Conservation (phyloP, 1,140 invertebrate genomes). For the Danaus plexippus region DNA sequence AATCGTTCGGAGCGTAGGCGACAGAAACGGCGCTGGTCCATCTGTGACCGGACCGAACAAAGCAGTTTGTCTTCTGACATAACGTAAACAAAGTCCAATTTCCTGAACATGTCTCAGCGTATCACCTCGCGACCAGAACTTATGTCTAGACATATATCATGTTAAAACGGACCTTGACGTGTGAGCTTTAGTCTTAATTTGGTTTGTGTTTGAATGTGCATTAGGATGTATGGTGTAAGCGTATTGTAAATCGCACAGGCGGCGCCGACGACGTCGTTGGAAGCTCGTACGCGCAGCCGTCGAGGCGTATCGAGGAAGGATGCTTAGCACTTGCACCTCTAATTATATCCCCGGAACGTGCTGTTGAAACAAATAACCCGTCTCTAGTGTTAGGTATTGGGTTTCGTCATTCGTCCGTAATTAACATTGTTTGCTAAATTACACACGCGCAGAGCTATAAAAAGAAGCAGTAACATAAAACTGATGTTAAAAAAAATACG, state of each 20-base stretch:
- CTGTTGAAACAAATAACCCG: constrained; percentile 52
- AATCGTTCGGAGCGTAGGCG: constrained; percentile 43
- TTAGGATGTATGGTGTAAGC: constrained; percentile 31
- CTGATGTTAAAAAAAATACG: constrained; percentile 3
- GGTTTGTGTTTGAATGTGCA: constrained; percentile 13
- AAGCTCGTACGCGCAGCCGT: constrained; percentile 50
- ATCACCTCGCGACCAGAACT: constrained; percentile 1
- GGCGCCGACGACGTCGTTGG: constrained; percentile 57
- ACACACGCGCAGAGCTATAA: constrained; percentile 4
- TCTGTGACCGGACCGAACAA: constrained; percentile 53
- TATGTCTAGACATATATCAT: background rate
- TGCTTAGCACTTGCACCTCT: constrained; percentile 64
- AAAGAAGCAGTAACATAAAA: background rate
- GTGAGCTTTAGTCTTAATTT: constrained; percentile 11
- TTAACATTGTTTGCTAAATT: constrained; percentile 13
- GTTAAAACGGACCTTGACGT: constrained; percentile 6
- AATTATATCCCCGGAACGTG: constrained; percentile 60
- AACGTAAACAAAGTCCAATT: constrained; percentile 63
- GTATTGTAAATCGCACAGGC: constrained; percentile 49
- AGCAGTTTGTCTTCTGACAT: constrained; percentile 58
- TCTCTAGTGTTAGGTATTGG: constrained; percentile 30
- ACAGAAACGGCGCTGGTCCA: constrained; percentile 46
- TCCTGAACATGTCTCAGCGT: constrained; percentile 45
- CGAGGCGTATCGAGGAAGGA: constrained; percentile 62
- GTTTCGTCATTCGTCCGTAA: constrained; percentile 20